Base-by-base conservation (phyloP, 2,888 invertebrate genomes). In the Plebejus melissa region DNA sequence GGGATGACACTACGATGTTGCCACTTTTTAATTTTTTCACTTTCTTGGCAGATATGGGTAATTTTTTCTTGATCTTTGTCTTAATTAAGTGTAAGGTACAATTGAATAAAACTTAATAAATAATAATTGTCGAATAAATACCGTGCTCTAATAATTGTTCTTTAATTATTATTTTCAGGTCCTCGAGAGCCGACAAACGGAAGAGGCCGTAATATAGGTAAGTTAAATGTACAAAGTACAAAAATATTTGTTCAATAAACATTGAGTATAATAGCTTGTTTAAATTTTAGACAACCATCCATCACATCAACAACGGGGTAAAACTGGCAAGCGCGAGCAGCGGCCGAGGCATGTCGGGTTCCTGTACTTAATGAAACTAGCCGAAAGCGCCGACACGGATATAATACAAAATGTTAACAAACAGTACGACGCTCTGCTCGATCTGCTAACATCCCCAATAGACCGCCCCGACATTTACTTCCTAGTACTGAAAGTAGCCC, bases 401-500 rank as follows among this genome's bases (percentile, higher is more conserved):
- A 84, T 91, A 6, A 82, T 94, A 13, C 71, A 82, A 13, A 85
- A 85, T 78, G 78, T 94, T 0, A 85, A 85, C 32, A 80, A 83
- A 74, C 87, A 85, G 76, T 87, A 82, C 80, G 80, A 82, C 7
- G 84, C 83, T 3, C 90, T 94, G 77, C 79, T 83, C 22, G 82
- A 86, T n/a, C 77, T 92, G 16, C 74, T 91, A 65, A 80, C 87
- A 54, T 81, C 83, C 16, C 83, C 84, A 1, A 84, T 86, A 22
- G 82, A 86, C 4, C 84, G 81, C 76, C 80, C 79, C 2, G 94
- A 94, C 80, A 78, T 87, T 36, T 86, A 85, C 78, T 83, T 88
- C 22, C 79, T 94, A 16, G 80, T 93, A 16, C 79, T 94, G n/a
- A 81, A 86, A 82, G 83, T 94, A 76, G 79, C 94, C 76, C 83